Evolutionary conservation across 2,888 invertebrate genomes (phyloP).

Genomic region (Hemistola chrysoprasaria): DNA sequence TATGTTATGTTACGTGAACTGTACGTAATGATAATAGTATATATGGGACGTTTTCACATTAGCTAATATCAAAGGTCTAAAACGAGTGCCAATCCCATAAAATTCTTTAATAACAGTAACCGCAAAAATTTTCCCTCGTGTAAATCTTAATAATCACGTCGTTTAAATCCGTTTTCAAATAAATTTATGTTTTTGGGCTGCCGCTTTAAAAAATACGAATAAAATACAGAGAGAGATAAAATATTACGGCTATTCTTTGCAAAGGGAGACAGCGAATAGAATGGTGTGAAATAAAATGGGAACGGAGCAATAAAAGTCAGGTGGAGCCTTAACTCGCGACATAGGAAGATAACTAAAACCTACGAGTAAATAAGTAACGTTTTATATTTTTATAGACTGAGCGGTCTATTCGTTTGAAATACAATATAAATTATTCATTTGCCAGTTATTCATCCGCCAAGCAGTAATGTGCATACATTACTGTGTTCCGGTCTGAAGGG

Average conservation of each 20-base stretch:
- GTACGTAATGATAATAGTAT: too few relatives aligned
- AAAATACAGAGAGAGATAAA: conserved; percentile 23
- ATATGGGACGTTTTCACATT: too few relatives aligned
- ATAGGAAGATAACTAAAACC: conserved; percentile 16
- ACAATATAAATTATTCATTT: too few relatives aligned
- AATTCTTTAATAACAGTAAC: conserved; percentile 6
- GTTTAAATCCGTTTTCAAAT: conserved; percentile 20
- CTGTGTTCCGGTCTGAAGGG: too few relatives aligned
- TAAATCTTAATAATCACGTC: conserved; percentile 18
- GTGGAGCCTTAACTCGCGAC: conserved; percentile 29
- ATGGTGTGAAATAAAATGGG: conserved; percentile 33
- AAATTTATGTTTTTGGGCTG: conserved; percentile 17
- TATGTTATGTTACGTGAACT: too few relatives aligned
- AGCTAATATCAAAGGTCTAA: too few relatives aligned
- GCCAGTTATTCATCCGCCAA: too few relatives aligned
- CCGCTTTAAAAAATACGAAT: conserved; percentile 22
- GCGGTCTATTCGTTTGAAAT: too few relatives aligned
- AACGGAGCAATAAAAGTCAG: conserved; percentile 35
- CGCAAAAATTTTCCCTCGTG: conserved; percentile 9
- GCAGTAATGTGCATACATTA: too few relatives aligned
- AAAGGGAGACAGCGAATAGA: conserved; percentile 28
- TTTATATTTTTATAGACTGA: too few relatives aligned
- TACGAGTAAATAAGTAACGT: too few relatives aligned
- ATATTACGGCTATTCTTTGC: conserved; percentile 25
- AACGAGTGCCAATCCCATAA: neutral